Evolutionary conservation across 1,140 invertebrate genomes (phyloP), one percentile per base, ranked within the genome.

Genomic region (Wiebesia pumilae): DNA sequence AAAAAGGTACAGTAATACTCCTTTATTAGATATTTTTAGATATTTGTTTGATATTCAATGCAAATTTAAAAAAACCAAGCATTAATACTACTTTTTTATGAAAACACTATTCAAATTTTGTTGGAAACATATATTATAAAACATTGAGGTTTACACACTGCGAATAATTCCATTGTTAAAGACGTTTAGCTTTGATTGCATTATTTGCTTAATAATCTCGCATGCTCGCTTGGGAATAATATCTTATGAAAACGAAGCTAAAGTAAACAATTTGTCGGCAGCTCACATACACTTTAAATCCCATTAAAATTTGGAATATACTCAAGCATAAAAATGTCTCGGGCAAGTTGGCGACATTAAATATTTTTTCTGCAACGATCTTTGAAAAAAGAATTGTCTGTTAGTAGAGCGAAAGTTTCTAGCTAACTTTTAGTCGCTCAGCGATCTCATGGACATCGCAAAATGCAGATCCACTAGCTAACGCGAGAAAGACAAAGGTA

Each of bases 301-400:
- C 51, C 16, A 54, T 54, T 54, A 54, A 54, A 54, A 54, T 54
- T 54, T 54, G 51, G 19, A 54, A 54, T 9, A 21, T 19, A 21
- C 16, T 2, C 51, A 54, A 54, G 51, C 19, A 54, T 19, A 19
- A 47, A n/a, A 81, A 81, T 40, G 62, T 3, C 38, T 35, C n/a
- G 65, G 21, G 67, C 12, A 71, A 71, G n/a, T 51, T 43, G 16
- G 35, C 69, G 67, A 35, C 21, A 40, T 81, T 81, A 81, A 81
- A 81, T 81, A 81, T 65, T 81, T 69, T 82, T 47, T 82, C 65
- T 51, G 21, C 40, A 38, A 47, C 27, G 54, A 77, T 54, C 51
- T 54, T 54, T 54, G 51, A 54, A 54, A 54, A 54, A 54, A 19
- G 51, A 19, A 54, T 54, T 21, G 16, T 2, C 16, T 16, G 19